Percentiles rank a stretch among this genome's conserved stretches.
Conservation (phyloP, 2,888 invertebrate genomes). For the Drosophila neonasuta region DNA sequence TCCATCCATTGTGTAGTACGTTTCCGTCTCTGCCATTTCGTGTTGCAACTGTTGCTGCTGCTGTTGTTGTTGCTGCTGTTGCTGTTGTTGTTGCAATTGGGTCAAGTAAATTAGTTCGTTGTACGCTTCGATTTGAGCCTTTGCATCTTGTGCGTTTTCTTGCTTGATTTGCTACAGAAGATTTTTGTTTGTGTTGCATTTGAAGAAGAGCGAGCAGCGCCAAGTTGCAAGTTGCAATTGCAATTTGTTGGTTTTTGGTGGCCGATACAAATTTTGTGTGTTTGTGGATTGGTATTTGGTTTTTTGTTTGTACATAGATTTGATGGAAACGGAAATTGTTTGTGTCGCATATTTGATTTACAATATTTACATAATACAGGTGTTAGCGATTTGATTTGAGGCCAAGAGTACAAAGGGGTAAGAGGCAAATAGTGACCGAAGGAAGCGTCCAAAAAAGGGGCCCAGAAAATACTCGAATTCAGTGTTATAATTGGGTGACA, state of each 20-base stretch:
- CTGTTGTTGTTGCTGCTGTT: constrained; percentile 63
- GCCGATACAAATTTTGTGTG: constrained; percentile 23
- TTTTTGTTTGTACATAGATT: constrained; percentile 63
- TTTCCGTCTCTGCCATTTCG: constrained; percentile 63
- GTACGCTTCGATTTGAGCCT: constrained; percentile 90
- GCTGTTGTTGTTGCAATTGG: constrained; percentile 79
- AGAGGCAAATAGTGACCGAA: constrained; percentile 14
- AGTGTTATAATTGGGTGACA: constrained; percentile 1
- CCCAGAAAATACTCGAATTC: constrained; percentile 36
- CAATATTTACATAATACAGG: constrained; percentile 23
- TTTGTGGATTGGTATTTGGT: constrained; percentile 33
- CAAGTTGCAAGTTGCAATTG: background rate
- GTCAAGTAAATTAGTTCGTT: constrained; percentile 85
- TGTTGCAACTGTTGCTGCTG: constrained; percentile 64
- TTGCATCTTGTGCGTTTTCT: constrained; percentile 85
- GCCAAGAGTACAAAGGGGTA: constrained; percentile 35
- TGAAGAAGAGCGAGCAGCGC: constrained; percentile 24
- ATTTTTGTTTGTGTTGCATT: constrained; percentile 13
- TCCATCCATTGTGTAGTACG: constrained; percentile 77
- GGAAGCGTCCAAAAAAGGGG: constrained; percentile 42
- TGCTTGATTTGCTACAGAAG: constrained; percentile 79
- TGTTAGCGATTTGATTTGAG: constrained; percentile 40
- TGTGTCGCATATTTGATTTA: constrained; percentile 49
- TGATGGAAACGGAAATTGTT: constrained; percentile 59
- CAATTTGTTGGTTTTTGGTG: too few relatives aligned